phyloP scores from a whole-genome alignment of 2,113 vertebrate species.

The Mesocricetus auratus region DNA sequence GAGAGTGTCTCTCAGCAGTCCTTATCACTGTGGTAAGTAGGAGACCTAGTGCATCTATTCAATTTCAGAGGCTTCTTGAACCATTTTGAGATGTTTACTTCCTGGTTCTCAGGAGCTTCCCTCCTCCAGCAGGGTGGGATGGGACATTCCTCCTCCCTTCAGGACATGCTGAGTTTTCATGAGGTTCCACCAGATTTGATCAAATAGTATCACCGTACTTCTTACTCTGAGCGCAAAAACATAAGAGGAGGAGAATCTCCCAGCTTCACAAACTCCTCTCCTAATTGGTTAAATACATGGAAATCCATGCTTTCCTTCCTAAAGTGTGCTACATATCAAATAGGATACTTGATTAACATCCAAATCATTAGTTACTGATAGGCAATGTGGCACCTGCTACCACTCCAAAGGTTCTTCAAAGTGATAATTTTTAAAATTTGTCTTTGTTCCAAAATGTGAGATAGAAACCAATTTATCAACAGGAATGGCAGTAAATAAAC shows the following conservation, averaged over 20 bases:
- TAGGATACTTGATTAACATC: neutral
- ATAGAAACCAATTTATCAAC: neutral
- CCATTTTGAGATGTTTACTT: neutral
- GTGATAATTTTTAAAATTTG: neutral
- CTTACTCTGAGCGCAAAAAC: neutral
- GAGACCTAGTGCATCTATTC: neutral
- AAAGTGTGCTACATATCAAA: neutral
- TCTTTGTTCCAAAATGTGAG: constrained; percentile 26
- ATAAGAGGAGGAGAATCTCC: neutral
- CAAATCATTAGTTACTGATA: neutral
- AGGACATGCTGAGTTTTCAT: neutral
- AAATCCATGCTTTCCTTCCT: neutral
- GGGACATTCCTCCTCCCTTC: neutral
- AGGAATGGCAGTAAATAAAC: neutral
- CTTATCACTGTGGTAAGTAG: neutral
- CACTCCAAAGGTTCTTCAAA: neutral
- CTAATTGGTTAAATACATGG: neutral
- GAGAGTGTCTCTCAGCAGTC: neutral
- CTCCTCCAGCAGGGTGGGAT: neutral
- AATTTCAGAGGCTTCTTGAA: neutral
- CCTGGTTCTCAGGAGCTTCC: neutral
- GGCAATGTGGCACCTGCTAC: neutral
- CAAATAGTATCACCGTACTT: neutral
- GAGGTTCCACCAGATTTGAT: neutral
- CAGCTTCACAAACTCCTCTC: neutral